Evolutionary conservation across 1,140 invertebrate species (phyloP).

Genomic region (Zaprionus ornatus): DNA sequence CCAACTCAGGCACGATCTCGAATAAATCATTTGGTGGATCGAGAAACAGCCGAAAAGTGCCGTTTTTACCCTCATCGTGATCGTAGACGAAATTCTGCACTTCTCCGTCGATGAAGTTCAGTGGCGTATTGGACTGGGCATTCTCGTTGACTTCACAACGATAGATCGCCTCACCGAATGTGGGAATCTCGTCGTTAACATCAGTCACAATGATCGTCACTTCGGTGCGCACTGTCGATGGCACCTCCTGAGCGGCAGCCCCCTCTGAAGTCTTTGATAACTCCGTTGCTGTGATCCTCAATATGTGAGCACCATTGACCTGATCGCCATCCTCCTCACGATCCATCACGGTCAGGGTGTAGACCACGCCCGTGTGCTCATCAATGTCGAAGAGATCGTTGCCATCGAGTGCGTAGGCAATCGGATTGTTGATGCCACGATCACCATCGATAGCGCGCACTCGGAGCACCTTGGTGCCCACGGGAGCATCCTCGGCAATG

Average conservation of each 20-base stretch:
- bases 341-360: constrained; percentile 90
- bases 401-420: constrained; percentile 91
- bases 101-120: constrained; percentile 92
- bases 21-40: constrained; percentile 93
- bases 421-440: constrained; percentile 94
- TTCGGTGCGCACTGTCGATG: constrained; percentile 92
- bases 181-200: constrained; percentile 96
- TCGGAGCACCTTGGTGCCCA: constrained; percentile 92
- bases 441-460: constrained; percentile 97
- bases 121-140: constrained; percentile 94
- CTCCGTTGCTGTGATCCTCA: constrained; percentile 90
- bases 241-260: constrained; percentile 85
- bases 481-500: constrained; percentile 92
- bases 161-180: constrained; percentile 91
- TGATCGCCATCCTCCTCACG: constrained; percentile 91
- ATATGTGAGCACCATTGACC: constrained; percentile 93
- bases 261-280: constrained; percentile 91
- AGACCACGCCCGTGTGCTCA: constrained; percentile 90
- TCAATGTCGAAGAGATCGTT: constrained; percentile 91
- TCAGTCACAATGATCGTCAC: constrained; percentile 97
- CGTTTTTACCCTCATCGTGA: constrained; percentile 97
- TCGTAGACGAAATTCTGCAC: constrained; percentile 94
- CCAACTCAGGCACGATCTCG: constrained; percentile 93
- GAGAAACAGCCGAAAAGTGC: constrained; percentile 93
- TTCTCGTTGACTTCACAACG: constrained; percentile 96